Percentiles rank a stretch among this genome's conserved stretches.
Conservation (phyloP, 2,797 vertebrate species). For the Siniperca scherzeri region DNA sequence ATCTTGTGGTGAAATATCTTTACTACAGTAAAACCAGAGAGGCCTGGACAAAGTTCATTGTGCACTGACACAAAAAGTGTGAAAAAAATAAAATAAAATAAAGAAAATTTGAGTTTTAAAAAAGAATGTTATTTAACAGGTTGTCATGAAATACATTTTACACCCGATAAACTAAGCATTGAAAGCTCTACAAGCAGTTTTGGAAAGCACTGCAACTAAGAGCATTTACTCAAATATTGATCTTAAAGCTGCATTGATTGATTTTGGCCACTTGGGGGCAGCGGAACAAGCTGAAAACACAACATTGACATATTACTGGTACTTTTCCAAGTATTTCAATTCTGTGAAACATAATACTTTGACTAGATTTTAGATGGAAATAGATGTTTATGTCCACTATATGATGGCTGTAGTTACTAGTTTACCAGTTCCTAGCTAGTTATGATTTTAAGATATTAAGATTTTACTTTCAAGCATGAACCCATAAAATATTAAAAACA, state of each 20-base stretch:
- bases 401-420: neutral
- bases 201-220: neutral
- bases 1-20: constrained; percentile 41
- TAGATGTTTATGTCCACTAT: neutral
- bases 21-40: constrained; percentile 30
- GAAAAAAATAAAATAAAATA: neutral
- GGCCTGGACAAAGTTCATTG: neutral
- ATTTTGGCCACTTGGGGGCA: constrained; percentile 53
- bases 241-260: constrained; percentile 7
- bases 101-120: neutral
- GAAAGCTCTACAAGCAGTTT: neutral
- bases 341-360: neutral
- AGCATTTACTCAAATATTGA: neutral
- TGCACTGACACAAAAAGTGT: neutral
- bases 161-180: too few relatives aligned
- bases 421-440: neutral
- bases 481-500: neutral
- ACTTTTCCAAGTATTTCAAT: neutral
- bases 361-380: neutral
- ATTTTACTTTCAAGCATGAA: constrained; percentile 4
- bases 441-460: neutral
- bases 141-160: neutral
- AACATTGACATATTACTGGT: neutral
- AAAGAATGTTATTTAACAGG: neutral
- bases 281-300: constrained; percentile 10